A percentile compares a stretch with the other conserved stretches of the same genome.
Conservation (phyloP, 2,797 vertebrate species). For the Pseudochromis fuscus region DNA sequence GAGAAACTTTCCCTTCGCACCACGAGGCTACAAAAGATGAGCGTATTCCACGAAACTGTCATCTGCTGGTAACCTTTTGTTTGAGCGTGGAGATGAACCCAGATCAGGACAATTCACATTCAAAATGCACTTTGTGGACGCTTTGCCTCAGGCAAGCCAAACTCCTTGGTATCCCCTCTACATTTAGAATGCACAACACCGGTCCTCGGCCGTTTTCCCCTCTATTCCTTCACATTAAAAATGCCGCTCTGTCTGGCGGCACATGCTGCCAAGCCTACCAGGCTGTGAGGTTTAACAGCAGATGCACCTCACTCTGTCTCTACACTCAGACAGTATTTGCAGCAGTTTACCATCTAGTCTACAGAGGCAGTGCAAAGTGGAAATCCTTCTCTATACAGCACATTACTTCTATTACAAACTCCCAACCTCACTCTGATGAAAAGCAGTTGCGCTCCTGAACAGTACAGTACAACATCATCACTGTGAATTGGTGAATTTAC, state of each 20-base stretch:
- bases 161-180: conserved; percentile 19
- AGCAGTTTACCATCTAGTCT: conserved; percentile 15
- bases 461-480: conserved; percentile 6
- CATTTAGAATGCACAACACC: conserved; percentile 56
- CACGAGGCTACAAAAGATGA: conserved; percentile 8
- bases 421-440: not conserved
- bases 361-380: conserved; percentile 14
- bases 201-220: conserved; percentile 32
- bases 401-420: not conserved
- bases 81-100: conserved; percentile 43
- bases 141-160: conserved; percentile 55
- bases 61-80: conserved; percentile 50
- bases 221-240: conserved; percentile 60
- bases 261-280: conserved; percentile 47
- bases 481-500: conserved; percentile 22
- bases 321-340: conserved; percentile 23
- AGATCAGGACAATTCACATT: conserved; percentile 59
- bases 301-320: conserved; percentile 32
- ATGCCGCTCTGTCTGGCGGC: conserved; percentile 43
- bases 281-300: conserved; percentile 44
- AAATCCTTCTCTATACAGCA: not conserved
- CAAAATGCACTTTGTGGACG: conserved; percentile 54
- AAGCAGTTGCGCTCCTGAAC: not conserved
- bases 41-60: conserved; percentile 13
- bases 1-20: conserved; percentile 8